A percentile compares a stretch with the other conserved stretches of the same genome.
Conservation (phyloP, 1,140 invertebrate genomes). For the Helicoverpa zea region DNA sequence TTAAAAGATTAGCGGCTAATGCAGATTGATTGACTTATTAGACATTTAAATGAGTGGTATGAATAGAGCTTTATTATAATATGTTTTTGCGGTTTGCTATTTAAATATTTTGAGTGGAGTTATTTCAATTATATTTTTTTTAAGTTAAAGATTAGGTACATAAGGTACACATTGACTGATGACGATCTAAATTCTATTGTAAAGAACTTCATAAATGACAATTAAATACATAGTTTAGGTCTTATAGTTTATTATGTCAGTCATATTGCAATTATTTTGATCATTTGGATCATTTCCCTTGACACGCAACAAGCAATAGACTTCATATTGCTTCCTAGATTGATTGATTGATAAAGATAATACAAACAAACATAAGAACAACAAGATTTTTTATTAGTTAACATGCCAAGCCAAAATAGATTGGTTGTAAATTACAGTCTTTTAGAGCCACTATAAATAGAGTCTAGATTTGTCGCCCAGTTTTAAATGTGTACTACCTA, state of each 20-base stretch:
- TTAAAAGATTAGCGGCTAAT: constrained; percentile 28
- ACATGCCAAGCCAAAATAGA: neutral
- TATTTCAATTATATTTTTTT: neutral
- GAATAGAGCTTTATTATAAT: too few species aligned
- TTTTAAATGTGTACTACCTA: neutral
- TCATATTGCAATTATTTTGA: too few species aligned
- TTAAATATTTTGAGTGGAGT: neutral
- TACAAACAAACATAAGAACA: constrained; percentile 17
- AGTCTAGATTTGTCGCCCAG: constrained; percentile 25
- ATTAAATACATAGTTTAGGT: too few species aligned
- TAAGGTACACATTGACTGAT: too few species aligned
- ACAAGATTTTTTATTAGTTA: neutral
- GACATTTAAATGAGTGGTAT: constrained; percentile 29
- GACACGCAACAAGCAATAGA: neutral
- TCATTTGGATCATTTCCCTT: neutral
- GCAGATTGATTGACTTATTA: constrained; percentile 47
- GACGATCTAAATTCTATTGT: too few species aligned
- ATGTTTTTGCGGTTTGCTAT: too few species aligned
- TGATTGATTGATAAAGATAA: neutral
- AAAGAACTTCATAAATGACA: too few species aligned
- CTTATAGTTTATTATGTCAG: too few species aligned
- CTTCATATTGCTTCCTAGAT: neutral
- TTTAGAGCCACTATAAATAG: constrained; percentile 22
- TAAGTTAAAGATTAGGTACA: too few species aligned
- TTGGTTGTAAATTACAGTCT: constrained; percentile 13